These are phyloP conservation scores for Leistus spinibarbis DNA, from an alignment of 2,888 invertebrate genomes.

Conservation along the genomic window DNA sequence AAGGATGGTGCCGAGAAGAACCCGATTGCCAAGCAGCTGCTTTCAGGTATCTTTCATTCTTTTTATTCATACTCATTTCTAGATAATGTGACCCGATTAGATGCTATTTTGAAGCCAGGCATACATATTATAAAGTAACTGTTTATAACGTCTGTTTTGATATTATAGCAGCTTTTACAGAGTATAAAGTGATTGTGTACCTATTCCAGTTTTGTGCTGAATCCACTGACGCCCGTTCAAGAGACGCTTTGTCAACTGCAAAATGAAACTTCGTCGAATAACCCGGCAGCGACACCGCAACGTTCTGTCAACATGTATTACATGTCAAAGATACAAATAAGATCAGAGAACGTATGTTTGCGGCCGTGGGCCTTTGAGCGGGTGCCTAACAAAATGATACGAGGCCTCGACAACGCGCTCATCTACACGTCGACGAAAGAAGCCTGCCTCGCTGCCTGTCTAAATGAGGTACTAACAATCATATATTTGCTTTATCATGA, in stretches of 20 bases:
- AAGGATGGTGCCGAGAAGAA: conserved; percentile 94
- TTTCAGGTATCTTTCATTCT: conserved; percentile 64
- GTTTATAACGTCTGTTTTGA: not conserved
- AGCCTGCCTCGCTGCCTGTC: conserved; percentile 89
- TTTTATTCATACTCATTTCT: too few species aligned
- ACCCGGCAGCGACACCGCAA: conserved; percentile 83
- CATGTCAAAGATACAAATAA: conserved; percentile 89
- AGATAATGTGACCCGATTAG: too few species aligned
- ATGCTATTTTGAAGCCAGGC: not conserved
- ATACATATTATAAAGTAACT: not conserved
- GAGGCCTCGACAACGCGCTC: conserved; percentile 87
- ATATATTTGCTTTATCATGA: not conserved
- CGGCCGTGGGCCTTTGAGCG: conserved; percentile 94
- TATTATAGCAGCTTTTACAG: not conserved
- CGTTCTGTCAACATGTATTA: conserved; percentile 91
- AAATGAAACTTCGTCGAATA: conserved; percentile 90
- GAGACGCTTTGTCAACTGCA: conserved; percentile 90
- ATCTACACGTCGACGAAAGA: conserved; percentile 95
- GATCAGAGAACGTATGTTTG: conserved; percentile 89
- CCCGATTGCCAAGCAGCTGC: conserved; percentile 91
- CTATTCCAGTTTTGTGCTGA: conserved; percentile 80
- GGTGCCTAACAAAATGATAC: conserved; percentile 89
- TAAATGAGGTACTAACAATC: conserved; percentile 74
- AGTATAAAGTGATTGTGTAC: not conserved
- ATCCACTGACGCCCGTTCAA: conserved; percentile 89